Evolutionary conservation across 2,888 invertebrate species (phyloP).

Genomic region (Lasioglossum pauxillum): DNA sequence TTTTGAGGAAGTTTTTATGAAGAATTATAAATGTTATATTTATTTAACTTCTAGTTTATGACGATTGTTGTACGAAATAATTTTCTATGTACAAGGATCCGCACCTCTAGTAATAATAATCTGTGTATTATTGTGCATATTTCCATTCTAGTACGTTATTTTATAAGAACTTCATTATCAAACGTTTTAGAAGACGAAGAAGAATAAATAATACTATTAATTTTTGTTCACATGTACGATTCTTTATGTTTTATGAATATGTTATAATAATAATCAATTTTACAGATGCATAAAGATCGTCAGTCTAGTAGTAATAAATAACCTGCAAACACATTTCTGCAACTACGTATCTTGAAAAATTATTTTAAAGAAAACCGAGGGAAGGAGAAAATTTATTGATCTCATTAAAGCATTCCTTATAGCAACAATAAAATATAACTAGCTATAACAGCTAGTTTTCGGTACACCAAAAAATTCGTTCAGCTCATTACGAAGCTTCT

Average conservation of each 20-base stretch:
- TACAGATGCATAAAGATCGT: not conserved
- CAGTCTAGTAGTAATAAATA: not conserved
- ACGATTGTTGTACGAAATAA: not conserved
- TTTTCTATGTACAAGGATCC: not conserved
- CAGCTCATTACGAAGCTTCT: not conserved
- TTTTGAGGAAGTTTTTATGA: not conserved
- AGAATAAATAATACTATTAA: not conserved
- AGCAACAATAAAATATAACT: not conserved
- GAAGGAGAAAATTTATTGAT: not conserved
- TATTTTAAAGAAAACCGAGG: not conserved
- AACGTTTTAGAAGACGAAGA: not conserved
- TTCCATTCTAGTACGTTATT: not conserved
- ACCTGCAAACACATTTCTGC: slow-evolving; percentile 1
- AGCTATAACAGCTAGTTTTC: not conserved
- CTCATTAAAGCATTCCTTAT: not conserved
- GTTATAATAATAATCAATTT: not conserved
- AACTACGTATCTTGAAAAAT: not conserved
- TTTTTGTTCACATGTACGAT: not conserved
- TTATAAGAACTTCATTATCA: not conserved
- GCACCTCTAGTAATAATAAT: not conserved
- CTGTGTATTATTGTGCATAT: not conserved
- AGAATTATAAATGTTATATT: not conserved
- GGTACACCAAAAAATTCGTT: not conserved
- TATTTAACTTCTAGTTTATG: not conserved
- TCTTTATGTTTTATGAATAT: not conserved